Conservation (phyloP, 2,113 vertebrate species). For the Diphyllodes magnificus region DNA sequence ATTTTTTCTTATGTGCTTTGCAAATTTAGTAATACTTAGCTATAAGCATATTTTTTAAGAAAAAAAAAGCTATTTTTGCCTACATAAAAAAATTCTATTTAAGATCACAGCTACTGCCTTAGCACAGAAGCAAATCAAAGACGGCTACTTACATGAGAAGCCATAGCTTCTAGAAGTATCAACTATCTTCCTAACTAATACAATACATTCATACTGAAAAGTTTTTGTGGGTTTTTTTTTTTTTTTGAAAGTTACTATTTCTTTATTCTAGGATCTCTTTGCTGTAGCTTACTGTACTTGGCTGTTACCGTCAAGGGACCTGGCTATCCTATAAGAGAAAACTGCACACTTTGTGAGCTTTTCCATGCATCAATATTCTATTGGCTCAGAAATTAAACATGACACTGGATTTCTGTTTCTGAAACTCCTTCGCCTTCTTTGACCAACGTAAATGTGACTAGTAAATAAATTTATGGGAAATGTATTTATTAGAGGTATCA, state of each 20-base stretch:
- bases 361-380: not conserved
- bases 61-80: not conserved
- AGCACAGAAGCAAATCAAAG: not conserved
- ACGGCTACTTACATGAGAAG: not conserved
- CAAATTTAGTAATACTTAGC: not conserved
- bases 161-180: not conserved
- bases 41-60: not conserved
- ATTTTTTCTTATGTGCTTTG: not conserved
- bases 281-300: not conserved
- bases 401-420: not conserved
- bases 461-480: not conserved
- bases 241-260: not conserved
- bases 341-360: not conserved
- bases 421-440: not conserved
- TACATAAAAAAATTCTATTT: not conserved
- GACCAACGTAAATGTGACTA: not conserved
- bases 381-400: conserved; percentile 2
- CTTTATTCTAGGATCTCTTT: not conserved
- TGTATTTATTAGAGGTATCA: not conserved
- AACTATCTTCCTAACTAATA: not conserved
- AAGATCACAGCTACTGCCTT: not conserved
- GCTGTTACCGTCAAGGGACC: not conserved
- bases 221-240: not conserved
- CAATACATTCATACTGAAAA: not conserved
- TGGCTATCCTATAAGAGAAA: not conserved